These are phyloP conservation scores for Flexamia atlantica DNA, from an alignment of 2,888 invertebrate genomes.

Conservation along the genomic window DNA sequence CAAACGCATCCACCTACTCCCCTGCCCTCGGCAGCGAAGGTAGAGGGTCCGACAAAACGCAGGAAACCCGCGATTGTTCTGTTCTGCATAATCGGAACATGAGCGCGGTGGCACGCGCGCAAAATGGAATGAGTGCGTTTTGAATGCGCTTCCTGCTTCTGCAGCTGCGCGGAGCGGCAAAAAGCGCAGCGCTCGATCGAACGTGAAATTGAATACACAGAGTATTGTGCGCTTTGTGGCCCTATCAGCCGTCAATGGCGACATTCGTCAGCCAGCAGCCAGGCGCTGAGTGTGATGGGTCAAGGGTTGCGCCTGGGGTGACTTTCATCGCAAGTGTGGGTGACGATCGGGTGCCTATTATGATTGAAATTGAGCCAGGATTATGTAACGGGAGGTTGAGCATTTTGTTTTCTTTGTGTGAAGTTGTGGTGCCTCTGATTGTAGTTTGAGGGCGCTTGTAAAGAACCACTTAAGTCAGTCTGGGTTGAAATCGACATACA, in stretches of 20 bases:
- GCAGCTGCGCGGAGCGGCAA: neutral
- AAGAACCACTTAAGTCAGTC: too few species aligned
- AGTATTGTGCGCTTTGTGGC: constrained; percentile 1
- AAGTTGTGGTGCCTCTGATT: too few species aligned
- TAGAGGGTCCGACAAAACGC: constrained; percentile 11
- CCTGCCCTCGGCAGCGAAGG: neutral
- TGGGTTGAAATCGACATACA: too few species aligned
- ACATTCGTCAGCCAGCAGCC: neutral
- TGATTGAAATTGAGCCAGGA: neutral
- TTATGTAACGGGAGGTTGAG: neutral
- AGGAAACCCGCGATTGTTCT: constrained; percentile 11
- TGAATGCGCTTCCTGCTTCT: neutral
- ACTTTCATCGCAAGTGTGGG: neutral
- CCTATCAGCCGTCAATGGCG: neutral
- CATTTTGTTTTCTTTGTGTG: too few species aligned
- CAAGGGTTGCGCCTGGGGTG: neutral
- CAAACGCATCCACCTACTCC: neutral
- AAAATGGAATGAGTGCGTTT: neutral
- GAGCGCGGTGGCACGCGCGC: constrained; percentile 9
- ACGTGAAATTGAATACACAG: constrained; percentile 33
- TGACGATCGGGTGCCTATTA: neutral
- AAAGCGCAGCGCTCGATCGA: neutral
- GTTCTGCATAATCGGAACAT: constrained; percentile 10
- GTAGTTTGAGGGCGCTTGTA: too few species aligned
- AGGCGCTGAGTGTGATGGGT: neutral